Base-by-base conservation (phyloP, 2,888 invertebrate genomes). In the Seira musarum region DNA sequence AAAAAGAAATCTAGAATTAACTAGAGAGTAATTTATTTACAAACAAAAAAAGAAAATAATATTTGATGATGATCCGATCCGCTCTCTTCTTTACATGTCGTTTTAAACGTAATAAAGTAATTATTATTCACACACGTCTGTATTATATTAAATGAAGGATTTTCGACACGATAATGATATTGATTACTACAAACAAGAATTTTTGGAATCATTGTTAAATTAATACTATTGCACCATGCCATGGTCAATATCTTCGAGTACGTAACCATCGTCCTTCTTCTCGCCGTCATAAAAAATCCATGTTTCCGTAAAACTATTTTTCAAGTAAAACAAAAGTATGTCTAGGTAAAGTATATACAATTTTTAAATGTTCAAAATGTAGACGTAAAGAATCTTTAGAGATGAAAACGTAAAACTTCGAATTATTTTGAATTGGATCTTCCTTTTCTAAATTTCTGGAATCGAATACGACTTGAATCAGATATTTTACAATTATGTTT, bases 21-120 rank as follows among this genome's bases (percentile, higher is more conserved):
- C 10, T n/a, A 65, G 65, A 35, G 19, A 35, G 13, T 35, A 6
- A 22, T 19, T 19, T 61, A n/a, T 22, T 5, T 61, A 13, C 13
- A 17, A 61, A 19, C 19, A 61, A 61, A 61, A 61, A 61, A 61
- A 22, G 2, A 61, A 49, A 49, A 22, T n/a, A n/a, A n/a, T n/a
- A n/a, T n/a, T n/a, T 35, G 35, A 70, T 70, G 70, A 35, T 70
- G 60, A 70, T 70, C 75, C 63, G 75, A 68, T 75, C 75, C 75
- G 75, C 75, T 67, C 67, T 75, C 68, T 75, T n/a, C n/a, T n/a
- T n/a, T n/a, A n/a, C n/a, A n/a, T n/a, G n/a, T n/a, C n/a, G n/a
- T n/a, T n/a, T n/a, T n/a, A n/a, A n/a, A n/a, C n/a, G n/a, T n/a
- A n/a, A n/a, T n/a, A n/a, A n/a, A n/a, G n/a, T n/a, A n/a, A n/a